Base-by-base conservation (phyloP, 23 tunicate species). In the Trididemnum miniatum region DNA sequence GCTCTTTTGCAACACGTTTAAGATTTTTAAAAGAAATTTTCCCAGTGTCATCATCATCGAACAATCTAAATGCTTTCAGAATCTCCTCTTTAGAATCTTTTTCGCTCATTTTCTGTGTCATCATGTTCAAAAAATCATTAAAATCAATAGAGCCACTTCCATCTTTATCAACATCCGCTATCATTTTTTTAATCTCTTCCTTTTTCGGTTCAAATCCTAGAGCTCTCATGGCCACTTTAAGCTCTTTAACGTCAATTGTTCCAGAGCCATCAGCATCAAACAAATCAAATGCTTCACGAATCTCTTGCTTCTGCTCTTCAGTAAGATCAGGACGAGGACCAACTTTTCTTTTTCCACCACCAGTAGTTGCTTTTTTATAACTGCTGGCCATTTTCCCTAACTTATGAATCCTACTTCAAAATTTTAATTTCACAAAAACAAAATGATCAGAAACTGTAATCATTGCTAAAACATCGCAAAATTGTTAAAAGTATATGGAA, bases 41-140 rank as follows among this genome's bases (percentile, higher is more conserved):
- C 3, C 99, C 99, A 64, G 99, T 91, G 64, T 96, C 99, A 59
- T 96, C 99, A 82, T 96, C 99, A 71, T 96, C 99, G 84, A 96
- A 96, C 28, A 96, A 80, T 51, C 96, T 57, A 87, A 96, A 96
- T 4, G 99, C 99, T 87, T 96, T 96, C 40, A 91, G 71, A 80
- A 96, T 96, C 80, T 96, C 99, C 51, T 96, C 99, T 78, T 96
- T 93, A 15, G 93, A 88, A 59, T 93, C 98, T 84, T 93, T 93
- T 44, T 93, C 98, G 57, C 98, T 93, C 99, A 96, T 96, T 78
- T 96, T 96, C 35, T 96, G 99, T 12, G 99, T 87, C 99, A 96
- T 96, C 89, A 96, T 96, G 51, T 60, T 76, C 52, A 96, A 57
- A 64, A 96, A 96, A 77, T 96, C 99, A 81, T 96, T 96, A 81